These are phyloP conservation scores for Aleiodes alternator DNA, from an alignment of 2,888 invertebrate species.

Conservation along the genomic window DNA sequence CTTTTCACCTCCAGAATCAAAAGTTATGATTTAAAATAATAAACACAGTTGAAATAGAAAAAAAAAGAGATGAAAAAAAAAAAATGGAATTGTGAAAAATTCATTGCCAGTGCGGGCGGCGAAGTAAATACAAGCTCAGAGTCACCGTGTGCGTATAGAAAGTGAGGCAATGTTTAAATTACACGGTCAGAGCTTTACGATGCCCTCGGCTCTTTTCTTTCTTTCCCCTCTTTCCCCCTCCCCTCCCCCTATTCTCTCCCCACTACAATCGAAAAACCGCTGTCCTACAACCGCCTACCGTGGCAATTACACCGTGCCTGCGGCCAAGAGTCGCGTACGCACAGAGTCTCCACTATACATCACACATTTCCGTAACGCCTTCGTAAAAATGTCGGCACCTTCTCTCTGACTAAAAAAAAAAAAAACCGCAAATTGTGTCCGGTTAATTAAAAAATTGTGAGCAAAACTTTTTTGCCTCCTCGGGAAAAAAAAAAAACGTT, in stretches of 20 bases:
- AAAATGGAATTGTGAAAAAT: neutral
- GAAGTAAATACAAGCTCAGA: slow-evolving; percentile 35
- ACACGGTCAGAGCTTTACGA: slow-evolving; percentile 68
- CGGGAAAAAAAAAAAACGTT: no score
- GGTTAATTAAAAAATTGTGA: slow-evolving; percentile 1
- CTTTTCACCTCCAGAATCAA: neutral
- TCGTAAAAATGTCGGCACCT: slow-evolving; percentile 33
- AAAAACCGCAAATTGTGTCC: neutral
- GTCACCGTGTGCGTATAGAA: slow-evolving; percentile 50
- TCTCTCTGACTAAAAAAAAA: neutral
- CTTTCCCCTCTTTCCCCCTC: slow-evolving; percentile 42
- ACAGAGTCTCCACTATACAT: slow-evolving; percentile 23
- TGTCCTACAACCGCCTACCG: slow-evolving; percentile 60
- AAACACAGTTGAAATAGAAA: neutral
- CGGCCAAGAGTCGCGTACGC: slow-evolving; percentile 45
- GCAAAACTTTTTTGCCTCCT: no score
- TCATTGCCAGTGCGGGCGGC: slow-evolving; percentile 56
- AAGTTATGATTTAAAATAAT: neutral
- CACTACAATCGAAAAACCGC: slow-evolving; percentile 26
- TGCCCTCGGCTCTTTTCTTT: slow-evolving; percentile 50
- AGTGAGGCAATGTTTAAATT: slow-evolving; percentile 71
- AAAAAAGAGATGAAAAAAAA: neutral
- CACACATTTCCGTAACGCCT: slow-evolving; percentile 38
- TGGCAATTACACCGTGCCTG: slow-evolving; percentile 61
- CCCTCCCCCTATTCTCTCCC: slow-evolving; percentile 51